Evolutionary conservation across 2,113 vertebrate genomes (phyloP).

Genomic region (Lycocorax pyrrhopterus): DNA sequence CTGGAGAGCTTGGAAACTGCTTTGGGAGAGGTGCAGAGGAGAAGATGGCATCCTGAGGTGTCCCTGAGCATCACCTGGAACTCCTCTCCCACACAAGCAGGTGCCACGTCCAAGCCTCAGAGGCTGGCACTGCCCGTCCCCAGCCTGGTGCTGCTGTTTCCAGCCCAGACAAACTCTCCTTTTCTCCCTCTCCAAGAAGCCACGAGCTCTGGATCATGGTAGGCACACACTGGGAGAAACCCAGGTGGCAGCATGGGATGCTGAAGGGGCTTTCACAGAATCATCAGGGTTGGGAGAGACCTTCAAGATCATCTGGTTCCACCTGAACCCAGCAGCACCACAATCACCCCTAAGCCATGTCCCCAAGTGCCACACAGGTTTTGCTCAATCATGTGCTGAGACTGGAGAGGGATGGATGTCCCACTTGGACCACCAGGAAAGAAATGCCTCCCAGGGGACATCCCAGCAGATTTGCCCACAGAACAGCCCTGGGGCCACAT

Average conservation of each 20-base stretch:
- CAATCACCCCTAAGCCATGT: neutral
- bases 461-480: neutral
- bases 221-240: neutral
- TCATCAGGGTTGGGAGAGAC: neutral
- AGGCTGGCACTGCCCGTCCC: accelerated
- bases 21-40: accelerated
- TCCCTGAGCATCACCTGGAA: neutral
- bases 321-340: neutral
- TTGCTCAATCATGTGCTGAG: neutral
- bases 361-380: neutral
- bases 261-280: neutral
- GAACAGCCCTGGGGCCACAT: neutral
- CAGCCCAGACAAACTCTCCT: neutral
- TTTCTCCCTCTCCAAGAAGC: neutral
- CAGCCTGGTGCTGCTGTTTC: neutral
- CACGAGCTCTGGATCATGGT: accelerated
- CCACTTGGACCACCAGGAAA: neutral
- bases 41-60: neutral
- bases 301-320: no score
- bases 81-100: neutral
- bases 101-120: neutral
- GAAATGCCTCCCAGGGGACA: neutral
- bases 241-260: accelerated
- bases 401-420: neutral
- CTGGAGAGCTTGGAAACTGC: neutral